A percentile compares a stretch with the other conserved stretches of the same genome.
These are phyloP conservation scores for Neosilurus hyrtlii DNA, from an alignment of 2,797 vertebrate genomes.

Conservation along the genomic window DNA sequence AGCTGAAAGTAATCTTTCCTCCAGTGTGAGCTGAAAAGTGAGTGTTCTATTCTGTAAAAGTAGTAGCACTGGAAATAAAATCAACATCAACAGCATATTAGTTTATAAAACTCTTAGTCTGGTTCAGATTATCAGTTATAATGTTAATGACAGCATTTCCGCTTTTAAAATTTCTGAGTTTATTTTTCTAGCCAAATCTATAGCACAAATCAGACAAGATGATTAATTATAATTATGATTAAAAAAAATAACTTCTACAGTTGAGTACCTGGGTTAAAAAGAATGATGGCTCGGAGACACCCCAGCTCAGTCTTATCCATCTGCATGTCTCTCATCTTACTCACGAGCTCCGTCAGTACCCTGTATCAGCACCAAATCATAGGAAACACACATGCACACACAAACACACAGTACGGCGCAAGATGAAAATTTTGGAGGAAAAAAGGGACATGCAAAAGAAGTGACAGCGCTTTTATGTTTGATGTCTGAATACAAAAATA, in stretches of 20 bases:
- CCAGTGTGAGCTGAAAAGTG: no score
- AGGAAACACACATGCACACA: constrained; percentile 7
- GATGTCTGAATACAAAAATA: constrained; percentile 3
- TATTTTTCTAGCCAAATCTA: no score
- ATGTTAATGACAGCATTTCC: no score
- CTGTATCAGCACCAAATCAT: constrained; percentile 62
- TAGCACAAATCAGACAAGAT: no score
- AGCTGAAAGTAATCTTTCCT: no score
- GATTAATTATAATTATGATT: no score
- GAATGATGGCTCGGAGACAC: constrained; percentile 83
- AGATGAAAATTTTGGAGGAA: neutral
- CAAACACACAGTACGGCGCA: constrained; percentile 2
- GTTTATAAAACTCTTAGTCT: no score
- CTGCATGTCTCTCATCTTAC: constrained; percentile 97
- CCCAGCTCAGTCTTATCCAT: constrained; percentile 96
- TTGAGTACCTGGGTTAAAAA: constrained; percentile 86
- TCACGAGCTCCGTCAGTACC: constrained; percentile 91
- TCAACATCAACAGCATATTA: no score
- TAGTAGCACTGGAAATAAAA: no score
- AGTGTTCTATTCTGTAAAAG: no score
- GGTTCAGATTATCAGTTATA: no score
- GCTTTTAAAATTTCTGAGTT: no score
- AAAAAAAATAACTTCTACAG: neutral
- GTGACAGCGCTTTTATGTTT: constrained; percentile 9
- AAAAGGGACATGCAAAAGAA: neutral